These are phyloP conservation scores for Myotis findleyi DNA, from an alignment of 2,797 vertebrate genomes.

Conservation along the genomic window DNA sequence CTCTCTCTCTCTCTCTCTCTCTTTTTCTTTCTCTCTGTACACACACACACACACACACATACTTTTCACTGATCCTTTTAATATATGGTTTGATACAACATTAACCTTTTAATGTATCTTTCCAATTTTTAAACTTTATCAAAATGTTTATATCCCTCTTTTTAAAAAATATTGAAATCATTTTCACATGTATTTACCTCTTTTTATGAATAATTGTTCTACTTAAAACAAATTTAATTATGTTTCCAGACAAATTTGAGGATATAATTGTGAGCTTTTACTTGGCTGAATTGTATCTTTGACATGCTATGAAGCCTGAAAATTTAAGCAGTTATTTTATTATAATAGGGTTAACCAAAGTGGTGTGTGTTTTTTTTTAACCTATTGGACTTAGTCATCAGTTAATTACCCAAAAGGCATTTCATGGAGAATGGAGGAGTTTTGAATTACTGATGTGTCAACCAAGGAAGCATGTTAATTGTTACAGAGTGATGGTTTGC, in stretches of 20 bases:
- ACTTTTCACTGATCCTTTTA: neutral
- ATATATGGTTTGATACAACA: neutral
- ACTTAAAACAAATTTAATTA: conserved; percentile 41
- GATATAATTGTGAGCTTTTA: conserved; percentile 52
- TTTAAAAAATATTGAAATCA: neutral
- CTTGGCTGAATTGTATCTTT: neutral
- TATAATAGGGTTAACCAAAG: neutral
- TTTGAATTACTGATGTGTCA: conserved; percentile 57
- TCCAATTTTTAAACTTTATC: conserved; percentile 23
- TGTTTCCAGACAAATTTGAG: neutral
- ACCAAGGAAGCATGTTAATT: neutral
- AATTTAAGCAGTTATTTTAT: conserved; percentile 46
- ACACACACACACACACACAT: neutral
- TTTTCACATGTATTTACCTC: conserved; percentile 37
- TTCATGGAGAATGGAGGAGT: neutral
- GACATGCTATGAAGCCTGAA: neutral
- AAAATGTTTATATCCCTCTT: conserved; percentile 4
- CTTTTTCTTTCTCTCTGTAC: neutral
- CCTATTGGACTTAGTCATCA: neutral
- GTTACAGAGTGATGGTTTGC: neutral
- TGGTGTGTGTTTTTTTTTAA: neutral
- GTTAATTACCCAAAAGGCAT: conserved; percentile 56
- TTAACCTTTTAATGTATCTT: conserved; percentile 18
- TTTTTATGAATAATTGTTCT: neutral
- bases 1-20: neutral